phyloP scores from a whole-genome alignment of 2,888 invertebrate genomes.

The Adelphocoris suturalis region DNA sequence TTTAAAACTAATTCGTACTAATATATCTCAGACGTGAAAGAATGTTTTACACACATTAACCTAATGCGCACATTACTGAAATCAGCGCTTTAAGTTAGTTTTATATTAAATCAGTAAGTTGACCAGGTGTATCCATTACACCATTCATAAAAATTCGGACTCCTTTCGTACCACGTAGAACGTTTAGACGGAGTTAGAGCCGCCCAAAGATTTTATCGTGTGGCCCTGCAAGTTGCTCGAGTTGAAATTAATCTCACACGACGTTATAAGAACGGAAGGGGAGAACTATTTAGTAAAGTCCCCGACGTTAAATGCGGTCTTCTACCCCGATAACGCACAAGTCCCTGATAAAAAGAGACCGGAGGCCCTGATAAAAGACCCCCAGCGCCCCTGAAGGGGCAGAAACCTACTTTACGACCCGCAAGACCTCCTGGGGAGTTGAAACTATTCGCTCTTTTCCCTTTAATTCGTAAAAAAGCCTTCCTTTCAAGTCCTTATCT shows the following conservation, averaged over 20 bases:
- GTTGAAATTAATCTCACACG: conserved; percentile 41
- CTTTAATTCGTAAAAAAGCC: conserved; percentile 34
- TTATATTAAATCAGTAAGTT: neutral
- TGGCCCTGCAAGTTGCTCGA: neutral
- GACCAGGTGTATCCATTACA: neutral
- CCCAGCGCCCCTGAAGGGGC: neutral
- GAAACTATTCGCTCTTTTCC: conserved; percentile 43
- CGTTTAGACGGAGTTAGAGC: neutral
- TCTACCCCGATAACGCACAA: conserved; percentile 14
- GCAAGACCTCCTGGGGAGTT: conserved; percentile 42
- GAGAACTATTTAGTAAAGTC: conserved; percentile 50
- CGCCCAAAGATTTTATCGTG: neutral
- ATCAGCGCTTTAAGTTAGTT: neutral
- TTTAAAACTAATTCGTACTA: too few relatives aligned
- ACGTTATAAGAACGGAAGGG: conserved; percentile 20
- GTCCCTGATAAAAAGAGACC: conserved; percentile 27
- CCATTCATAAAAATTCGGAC: neutral
- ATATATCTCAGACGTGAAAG: too few relatives aligned
- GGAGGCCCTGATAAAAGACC: neutral
- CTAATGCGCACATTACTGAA: neutral
- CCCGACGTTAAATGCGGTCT: conserved; percentile 29
- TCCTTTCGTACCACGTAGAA: conserved; percentile 1
- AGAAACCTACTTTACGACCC: conserved; percentile 40
- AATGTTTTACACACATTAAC: too few relatives aligned
- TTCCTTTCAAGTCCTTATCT: conserved; percentile 6